Evolutionary conservation across 2,113 vertebrate genomes (phyloP), one percentile per base, ranked within the genome.

Genomic region (Uropsilus gracilis): DNA sequence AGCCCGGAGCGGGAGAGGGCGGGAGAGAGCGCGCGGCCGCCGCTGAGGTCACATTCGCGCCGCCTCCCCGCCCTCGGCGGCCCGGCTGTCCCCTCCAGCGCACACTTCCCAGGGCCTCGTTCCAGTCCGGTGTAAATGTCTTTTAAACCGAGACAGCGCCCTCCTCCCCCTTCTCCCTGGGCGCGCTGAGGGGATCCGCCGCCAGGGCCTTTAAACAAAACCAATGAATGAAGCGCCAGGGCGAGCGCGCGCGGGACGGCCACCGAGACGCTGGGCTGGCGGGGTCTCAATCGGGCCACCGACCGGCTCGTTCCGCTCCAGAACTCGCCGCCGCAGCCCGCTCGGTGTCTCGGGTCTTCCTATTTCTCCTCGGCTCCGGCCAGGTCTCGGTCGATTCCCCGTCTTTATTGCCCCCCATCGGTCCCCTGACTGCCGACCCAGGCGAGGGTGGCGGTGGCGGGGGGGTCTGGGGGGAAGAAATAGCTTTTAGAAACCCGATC

Each of bases 401-500:
- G 50, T 32, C 76, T 73, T 50, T n/a, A 69, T 11, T 12, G 46
- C 5, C 77, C 34, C 8, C 30, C 28, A 16, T 14, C 20, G 90
- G 82, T 50, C 57, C 86, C 86, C 72, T 34, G 37, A n/a, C 66
- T 32, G 61, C 81, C 72, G 92, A 77, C 86, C 80, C 2, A 8
- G 76, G 82, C 64, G 61, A 30, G 42, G 26, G 76, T 71, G 96
- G 90, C 76, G 77, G 89, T 37, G 28, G 57, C 46, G 94, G 48
- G 63, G n/a, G 14, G 48, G 82, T 63, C 2, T 6, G 53, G 26
- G 57, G 72, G 92, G 77, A 86, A 72, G 95, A 96, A 97, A 95
- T 91, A 98, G 98, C 98, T 96, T 97, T 98, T 97, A 97, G 99
- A 98, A 98, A 99, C 98, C 99, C 98, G 98, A 99, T 98, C 98